These are phyloP conservation scores for Cinclus cinclus DNA, from an alignment of 2,113 vertebrate genomes.

Conservation along the genomic window DNA sequence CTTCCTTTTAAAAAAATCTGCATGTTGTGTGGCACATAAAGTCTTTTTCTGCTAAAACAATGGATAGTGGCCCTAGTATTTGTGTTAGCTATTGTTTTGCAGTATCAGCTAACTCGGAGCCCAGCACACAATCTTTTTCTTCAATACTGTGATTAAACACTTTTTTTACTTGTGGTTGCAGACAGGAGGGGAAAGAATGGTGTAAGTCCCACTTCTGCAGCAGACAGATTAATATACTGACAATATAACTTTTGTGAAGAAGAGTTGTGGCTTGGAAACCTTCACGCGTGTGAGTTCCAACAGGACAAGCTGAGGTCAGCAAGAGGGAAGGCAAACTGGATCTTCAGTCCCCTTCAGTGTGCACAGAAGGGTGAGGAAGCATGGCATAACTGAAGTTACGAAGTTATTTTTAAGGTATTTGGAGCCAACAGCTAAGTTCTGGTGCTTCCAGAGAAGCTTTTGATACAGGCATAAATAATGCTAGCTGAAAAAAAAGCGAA, in stretches of 20 bases:
- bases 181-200: background rate
- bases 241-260: background rate
- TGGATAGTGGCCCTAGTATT: background rate
- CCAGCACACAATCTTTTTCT: background rate
- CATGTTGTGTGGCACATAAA: background rate
- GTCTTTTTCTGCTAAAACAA: background rate
- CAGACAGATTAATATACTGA: background rate
- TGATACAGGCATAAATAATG: background rate
- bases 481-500: conserved; percentile 4
- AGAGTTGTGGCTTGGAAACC: background rate
- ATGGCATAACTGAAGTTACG: background rate
- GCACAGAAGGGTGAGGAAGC: background rate
- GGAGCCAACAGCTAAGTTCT: background rate
- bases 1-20: background rate
- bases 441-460: background rate
- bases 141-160: background rate
- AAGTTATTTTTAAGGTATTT: background rate
- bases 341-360: background rate
- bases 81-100: background rate
- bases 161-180: background rate
- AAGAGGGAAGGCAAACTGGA: background rate
- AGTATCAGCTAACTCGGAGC: background rate
- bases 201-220: background rate
- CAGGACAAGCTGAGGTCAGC: background rate
- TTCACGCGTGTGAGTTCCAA: background rate